A percentile compares a stretch with the other conserved stretches of the same genome.
Conservation (phyloP, 2,113 vertebrate species). For the Pterocles gutturalis region DNA sequence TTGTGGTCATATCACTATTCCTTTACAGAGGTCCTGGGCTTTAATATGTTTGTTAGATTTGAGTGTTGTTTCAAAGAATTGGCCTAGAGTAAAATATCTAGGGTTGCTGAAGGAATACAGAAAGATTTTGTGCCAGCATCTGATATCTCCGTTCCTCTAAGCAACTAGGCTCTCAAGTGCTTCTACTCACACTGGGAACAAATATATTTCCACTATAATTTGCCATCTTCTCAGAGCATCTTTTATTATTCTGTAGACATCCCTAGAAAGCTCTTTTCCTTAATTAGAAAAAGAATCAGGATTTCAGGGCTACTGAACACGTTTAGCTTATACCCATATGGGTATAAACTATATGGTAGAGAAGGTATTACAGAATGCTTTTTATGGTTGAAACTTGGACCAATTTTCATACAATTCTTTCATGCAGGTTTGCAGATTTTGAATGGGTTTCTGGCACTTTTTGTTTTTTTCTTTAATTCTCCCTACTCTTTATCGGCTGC, state of each 20-base stretch:
- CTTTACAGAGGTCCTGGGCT: neutral
- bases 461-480: neutral
- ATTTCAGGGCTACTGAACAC: neutral
- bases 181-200: neutral
- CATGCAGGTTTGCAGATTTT: neutral
- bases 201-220: constrained; percentile 12
- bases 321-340: neutral
- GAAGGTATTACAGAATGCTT: neutral
- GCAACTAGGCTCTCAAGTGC: neutral
- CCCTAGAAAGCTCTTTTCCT: constrained; percentile 29
- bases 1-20: neutral
- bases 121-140: neutral
- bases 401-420: neutral
- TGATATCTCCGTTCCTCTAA: neutral
- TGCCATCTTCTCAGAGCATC: constrained; percentile 9
- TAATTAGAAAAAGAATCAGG: constrained; percentile 20
- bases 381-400: neutral
- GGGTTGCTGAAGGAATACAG: neutral
- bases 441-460: neutral
- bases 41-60: neutral
- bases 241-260: neutral
- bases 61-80: neutral
- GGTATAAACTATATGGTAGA: neutral
- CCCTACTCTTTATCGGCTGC: neutral
- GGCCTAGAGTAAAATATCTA: neutral